phyloP scores from a whole-genome alignment of 2,797 vertebrate species.

The Trichosurus vulpecula region DNA sequence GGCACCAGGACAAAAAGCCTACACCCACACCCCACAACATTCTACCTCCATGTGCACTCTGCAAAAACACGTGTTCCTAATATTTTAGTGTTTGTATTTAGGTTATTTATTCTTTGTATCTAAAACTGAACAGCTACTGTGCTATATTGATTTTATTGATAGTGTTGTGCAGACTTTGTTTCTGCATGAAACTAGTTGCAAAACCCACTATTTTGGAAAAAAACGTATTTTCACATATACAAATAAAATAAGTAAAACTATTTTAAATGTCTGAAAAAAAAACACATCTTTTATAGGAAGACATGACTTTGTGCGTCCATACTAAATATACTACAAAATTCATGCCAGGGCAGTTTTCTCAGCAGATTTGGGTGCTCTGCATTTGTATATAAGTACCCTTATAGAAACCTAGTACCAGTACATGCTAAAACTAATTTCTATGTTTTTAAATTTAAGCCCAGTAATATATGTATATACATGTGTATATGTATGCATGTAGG shows the following conservation, averaged over 20 bases:
- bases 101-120: slow-evolving; percentile 93
- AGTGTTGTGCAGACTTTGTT: slow-evolving; percentile 91
- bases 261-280: slow-evolving; percentile 89
- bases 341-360: slow-evolving; percentile 36
- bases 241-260: slow-evolving; percentile 92
- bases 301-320: slow-evolving; percentile 80
- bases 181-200: slow-evolving; percentile 91
- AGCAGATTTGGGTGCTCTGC: slow-evolving; percentile 71
- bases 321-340: slow-evolving; percentile 74
- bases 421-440: slow-evolving; percentile 78
- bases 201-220: slow-evolving; percentile 91
- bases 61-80: slow-evolving; percentile 88
- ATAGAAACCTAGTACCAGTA: slow-evolving; percentile 82
- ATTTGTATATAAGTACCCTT: slow-evolving; percentile 69
- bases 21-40: slow-evolving; percentile 25
- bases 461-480: slow-evolving; percentile 62
- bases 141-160: slow-evolving; percentile 91
- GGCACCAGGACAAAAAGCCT: neutral
- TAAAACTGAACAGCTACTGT: slow-evolving; percentile 89
- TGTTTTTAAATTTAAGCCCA: slow-evolving; percentile 83
- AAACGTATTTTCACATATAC: slow-evolving; percentile 93
- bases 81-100: slow-evolving; percentile 93
- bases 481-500: too few species aligned
- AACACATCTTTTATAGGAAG: slow-evolving; percentile 73
- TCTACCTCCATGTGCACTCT: slow-evolving; percentile 77